phyloP scores from a whole-genome alignment of 2,113 vertebrate genomes.

The Lamprologus callipterus region DNA sequence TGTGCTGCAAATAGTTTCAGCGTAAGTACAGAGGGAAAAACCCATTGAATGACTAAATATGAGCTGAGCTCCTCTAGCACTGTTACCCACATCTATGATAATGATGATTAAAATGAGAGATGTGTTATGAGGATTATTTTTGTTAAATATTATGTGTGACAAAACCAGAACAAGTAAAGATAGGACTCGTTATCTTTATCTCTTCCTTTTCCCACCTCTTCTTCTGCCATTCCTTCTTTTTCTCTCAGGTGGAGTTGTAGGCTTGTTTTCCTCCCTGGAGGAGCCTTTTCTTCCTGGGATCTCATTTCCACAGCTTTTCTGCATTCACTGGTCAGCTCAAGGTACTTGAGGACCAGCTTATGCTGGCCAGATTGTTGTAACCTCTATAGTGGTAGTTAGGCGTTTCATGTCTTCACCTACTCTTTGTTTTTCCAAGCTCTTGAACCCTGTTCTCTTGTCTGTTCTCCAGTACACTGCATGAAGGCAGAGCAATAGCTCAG shows the following conservation, averaged over 20 bases:
- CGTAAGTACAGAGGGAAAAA: background rate
- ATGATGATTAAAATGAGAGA: background rate
- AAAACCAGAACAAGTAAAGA: background rate
- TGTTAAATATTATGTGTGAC: background rate
- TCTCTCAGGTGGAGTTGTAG: background rate
- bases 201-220: fast-evolving
- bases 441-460: background rate
- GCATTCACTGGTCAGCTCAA: background rate
- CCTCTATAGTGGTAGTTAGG: background rate
- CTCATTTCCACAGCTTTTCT: background rate
- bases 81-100: background rate
- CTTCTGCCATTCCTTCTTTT: background rate
- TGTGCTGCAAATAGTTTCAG: background rate
- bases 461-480: background rate
- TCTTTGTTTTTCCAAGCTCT: background rate
- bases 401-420: background rate
- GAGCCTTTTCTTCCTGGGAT: background rate
- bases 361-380: background rate
- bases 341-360: background rate
- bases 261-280: background rate
- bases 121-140: background rate
- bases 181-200: background rate
- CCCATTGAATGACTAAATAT: background rate
- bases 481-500: background rate
- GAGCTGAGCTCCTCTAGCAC: background rate